Evolutionary conservation across 1,140 invertebrate species (phyloP).

Genomic region (Littorina saxatilis): DNA sequence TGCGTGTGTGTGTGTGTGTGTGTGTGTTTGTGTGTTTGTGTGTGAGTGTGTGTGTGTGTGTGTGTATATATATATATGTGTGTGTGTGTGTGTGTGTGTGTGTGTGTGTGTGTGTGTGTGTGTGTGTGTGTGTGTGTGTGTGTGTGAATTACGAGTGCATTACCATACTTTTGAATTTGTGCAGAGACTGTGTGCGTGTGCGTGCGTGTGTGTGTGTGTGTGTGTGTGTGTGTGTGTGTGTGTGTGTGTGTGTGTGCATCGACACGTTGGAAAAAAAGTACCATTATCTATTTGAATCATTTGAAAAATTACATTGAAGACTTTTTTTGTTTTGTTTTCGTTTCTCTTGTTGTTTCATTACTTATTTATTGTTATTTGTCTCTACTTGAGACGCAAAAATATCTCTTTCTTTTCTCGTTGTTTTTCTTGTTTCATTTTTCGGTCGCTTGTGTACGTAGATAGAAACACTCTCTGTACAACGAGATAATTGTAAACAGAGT

Average conservation of each 20-base stretch:
- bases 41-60: conserved; percentile 4
- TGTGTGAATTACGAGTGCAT: neutral
- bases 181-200: neutral
- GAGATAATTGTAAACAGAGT: too few species aligned
- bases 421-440: too few species aligned
- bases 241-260: neutral
- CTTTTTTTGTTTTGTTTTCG: neutral
- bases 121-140: neutral
- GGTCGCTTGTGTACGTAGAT: too few species aligned
- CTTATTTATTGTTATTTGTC: neutral
- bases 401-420: neutral
- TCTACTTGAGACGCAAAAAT: neutral
- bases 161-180: neutral
- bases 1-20: too few species aligned
- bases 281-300: neutral
- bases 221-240: conserved; percentile 19
- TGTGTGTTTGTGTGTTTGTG: too few species aligned
- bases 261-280: neutral
- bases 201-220: neutral
- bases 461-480: too few species aligned
- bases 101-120: neutral
- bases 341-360: neutral
- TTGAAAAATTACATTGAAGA: neutral
- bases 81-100: neutral
- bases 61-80: neutral